Percentiles rank a stretch among this genome's conserved stretches.
phyloP scores from a whole-genome alignment of 1,140 invertebrate genomes.

The Xylocopa sonorina region DNA sequence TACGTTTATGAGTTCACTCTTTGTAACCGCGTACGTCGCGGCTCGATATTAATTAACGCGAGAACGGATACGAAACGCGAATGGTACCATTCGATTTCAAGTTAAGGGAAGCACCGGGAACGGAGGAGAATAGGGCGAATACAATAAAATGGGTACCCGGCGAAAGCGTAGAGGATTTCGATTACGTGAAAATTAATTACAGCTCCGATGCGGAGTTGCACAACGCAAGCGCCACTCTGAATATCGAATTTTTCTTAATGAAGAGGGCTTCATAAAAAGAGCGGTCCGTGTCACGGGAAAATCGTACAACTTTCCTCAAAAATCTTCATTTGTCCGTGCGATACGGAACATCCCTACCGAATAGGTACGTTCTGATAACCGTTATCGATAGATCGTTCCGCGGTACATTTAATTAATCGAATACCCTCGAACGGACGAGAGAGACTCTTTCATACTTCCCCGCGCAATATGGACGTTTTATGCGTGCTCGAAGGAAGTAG shows the following conservation, averaged over 20 bases:
- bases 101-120: not conserved
- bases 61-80: conserved; percentile 5
- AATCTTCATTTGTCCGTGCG: not conserved
- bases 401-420: too few species aligned
- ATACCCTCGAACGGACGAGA: too few species aligned
- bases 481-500: not conserved
- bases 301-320: not conserved
- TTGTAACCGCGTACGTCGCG: not conserved
- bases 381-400: not conserved
- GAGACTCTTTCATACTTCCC: too few species aligned
- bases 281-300: not conserved
- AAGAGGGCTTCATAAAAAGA: not conserved
- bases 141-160: too few species aligned
- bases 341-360: not conserved
- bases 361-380: not conserved
- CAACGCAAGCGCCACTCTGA: not conserved
- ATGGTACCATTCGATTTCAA: not conserved
- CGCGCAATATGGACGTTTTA: not conserved
- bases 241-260: not conserved
- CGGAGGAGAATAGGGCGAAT: too few species aligned
- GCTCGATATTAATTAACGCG: conserved; percentile 20
- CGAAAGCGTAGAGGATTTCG: not conserved
- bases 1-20: conserved; percentile 32
- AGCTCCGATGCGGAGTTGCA: too few species aligned
- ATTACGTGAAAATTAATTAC: not conserved